Conservation (phyloP, 2,113 vertebrate species). For the Gavialis gangeticus region DNA sequence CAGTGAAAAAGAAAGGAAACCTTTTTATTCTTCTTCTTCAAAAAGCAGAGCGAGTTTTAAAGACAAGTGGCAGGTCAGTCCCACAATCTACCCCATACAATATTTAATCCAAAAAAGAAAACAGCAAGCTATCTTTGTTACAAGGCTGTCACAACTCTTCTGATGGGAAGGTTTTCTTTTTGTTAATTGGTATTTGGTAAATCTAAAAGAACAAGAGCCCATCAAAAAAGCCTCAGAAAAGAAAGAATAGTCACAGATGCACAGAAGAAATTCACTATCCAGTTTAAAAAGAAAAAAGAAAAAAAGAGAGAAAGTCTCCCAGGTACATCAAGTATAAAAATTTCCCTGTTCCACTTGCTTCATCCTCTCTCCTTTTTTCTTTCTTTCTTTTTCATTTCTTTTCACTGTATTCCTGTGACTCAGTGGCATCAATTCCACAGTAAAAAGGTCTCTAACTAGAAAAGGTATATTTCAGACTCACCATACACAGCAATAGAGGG, state of each 20-base stretch:
- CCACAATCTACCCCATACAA: background rate
- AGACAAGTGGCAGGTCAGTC: background rate
- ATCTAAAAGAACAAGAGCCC: background rate
- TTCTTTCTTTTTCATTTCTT: background rate
- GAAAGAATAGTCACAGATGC: background rate
- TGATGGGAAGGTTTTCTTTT: background rate
- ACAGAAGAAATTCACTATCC: background rate
- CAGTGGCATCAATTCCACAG: background rate
- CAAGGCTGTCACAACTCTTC: background rate
- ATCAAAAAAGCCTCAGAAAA: background rate
- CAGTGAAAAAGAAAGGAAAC: background rate
- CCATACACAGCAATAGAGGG: background rate
- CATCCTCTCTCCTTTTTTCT: background rate
- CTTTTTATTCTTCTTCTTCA: background rate
- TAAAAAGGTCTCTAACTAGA: background rate
- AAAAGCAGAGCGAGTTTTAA: background rate
- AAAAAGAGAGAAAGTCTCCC: background rate
- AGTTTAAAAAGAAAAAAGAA: background rate
- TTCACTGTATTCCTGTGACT: background rate
- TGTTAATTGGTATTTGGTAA: background rate
- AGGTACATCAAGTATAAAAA: background rate
- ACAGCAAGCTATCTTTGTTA: background rate
- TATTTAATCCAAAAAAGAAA: background rate
- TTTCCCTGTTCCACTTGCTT: rapidly evolving
- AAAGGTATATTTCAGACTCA: background rate